Evolutionary conservation across 2,888 invertebrate genomes (phyloP), one percentile per base, ranked within the genome.

Genomic region (Agrotis exclamationis): DNA sequence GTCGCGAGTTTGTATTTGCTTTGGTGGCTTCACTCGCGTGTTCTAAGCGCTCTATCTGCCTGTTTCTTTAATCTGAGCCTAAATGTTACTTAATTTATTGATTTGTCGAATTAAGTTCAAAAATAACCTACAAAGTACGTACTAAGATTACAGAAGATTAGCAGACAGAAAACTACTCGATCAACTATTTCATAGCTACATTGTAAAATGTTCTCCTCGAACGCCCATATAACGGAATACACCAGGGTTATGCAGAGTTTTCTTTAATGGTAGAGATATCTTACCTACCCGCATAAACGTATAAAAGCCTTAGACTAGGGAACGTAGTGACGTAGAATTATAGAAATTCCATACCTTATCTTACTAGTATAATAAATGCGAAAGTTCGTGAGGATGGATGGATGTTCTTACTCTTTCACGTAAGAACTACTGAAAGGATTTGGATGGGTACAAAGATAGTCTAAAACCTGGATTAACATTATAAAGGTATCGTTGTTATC

Each of bases 11-110:
- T n/a, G n/a, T n/a, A n/a, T n/a, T n/a, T n/a, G n/a, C n/a, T n/a
- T n/a, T n/a, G n/a, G n/a, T n/a, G n/a, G n/a, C n/a, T n/a, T n/a
- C n/a, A n/a, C n/a, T n/a, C n/a, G n/a, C n/a, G n/a, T n/a, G n/a
- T n/a, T n/a, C n/a, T n/a, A n/a, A n/a, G n/a, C n/a, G n/a, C n/a
- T n/a, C n/a, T n/a, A n/a, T n/a, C n/a, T n/a, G n/a, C n/a, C n/a
- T n/a, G n/a, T n/a, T n/a, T n/a, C n/a, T n/a, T n/a, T n/a, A n/a
- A n/a, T n/a, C n/a, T n/a, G n/a, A n/a, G n/a, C n/a, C n/a, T n/a
- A n/a, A 59, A 68, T 54, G 16, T 44, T 59, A 70, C 9, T 56
- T 9, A 76, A 54, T 48, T 59, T 76, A 69, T 59, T 59, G 22
- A 68, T 50, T 44, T 68, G 44, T 59, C 9, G 28, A 45, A 13